Evolutionary conservation across 2,113 vertebrate genomes (phyloP).

Genomic region (Leucosticte australis): DNA sequence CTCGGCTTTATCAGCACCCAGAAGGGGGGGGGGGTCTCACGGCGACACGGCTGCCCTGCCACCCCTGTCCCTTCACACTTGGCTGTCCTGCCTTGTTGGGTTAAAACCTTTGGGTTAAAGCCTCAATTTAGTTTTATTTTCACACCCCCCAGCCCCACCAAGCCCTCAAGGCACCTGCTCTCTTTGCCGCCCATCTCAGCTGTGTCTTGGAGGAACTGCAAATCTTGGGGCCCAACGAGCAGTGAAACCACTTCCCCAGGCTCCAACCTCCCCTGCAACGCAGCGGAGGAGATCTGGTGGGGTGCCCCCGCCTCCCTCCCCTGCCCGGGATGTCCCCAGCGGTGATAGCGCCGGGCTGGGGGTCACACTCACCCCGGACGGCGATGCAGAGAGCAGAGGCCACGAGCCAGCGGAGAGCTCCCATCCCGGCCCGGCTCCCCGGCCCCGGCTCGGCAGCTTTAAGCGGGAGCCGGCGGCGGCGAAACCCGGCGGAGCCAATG

Average conservation of each 20-base stretch:
- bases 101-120: neutral
- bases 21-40: rapidly evolving
- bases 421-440: neutral
- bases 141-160: no score
- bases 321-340: neutral
- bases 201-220: neutral
- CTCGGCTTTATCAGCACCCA: rapidly evolving
- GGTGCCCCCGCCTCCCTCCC: neutral
- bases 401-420: neutral
- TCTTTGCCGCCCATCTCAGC: neutral
- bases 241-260: neutral
- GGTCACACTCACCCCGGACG: neutral
- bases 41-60: rapidly evolving
- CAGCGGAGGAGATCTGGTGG: rapidly evolving
- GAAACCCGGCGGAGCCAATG: neutral
- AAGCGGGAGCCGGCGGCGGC: neutral
- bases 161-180: neutral
- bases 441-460: no score
- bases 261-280: rapidly evolving
- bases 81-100: neutral
- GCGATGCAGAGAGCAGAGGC: neutral
- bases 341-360: neutral
- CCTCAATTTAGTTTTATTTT: neutral
- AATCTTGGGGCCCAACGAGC: neutral
- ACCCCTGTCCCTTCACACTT: neutral